phyloP scores from a whole-genome alignment of 2,888 invertebrate species.

The Norana najaformis region DNA sequence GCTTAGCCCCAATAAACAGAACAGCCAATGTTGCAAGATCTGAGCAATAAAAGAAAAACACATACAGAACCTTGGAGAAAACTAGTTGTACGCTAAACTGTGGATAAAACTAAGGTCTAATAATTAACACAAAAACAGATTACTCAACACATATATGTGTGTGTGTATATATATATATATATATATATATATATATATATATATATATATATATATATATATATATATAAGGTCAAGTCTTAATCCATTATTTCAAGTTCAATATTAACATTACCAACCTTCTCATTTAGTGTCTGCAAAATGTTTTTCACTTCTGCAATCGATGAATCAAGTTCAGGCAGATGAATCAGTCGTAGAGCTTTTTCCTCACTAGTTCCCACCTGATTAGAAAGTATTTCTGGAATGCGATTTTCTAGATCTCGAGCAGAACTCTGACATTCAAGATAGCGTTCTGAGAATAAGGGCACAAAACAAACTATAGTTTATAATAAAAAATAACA shows the following conservation, averaged over 20 bases:
- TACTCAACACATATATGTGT: background rate
- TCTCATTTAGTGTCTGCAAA: constrained; percentile 37
- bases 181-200: background rate
- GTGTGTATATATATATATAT: background rate
- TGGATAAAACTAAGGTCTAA: background rate
- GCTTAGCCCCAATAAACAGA: background rate
- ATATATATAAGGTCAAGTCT: background rate
- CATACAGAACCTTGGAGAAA: background rate
- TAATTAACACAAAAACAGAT: background rate
- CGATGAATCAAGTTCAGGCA: constrained; percentile 36
- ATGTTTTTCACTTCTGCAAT: constrained; percentile 50
- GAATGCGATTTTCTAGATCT: background rate
- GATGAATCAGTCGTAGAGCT: constrained; percentile 31
- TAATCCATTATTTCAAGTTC: background rate
- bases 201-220: background rate
- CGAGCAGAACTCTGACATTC: constrained; percentile 29
- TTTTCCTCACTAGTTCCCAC: constrained; percentile 26
- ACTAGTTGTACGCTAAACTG: background rate
- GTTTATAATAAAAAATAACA: background rate
- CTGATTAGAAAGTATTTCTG: background rate
- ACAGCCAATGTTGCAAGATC: background rate
- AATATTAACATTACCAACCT: constrained; percentile 22
- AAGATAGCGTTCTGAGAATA: constrained; percentile 34
- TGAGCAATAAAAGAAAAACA: background rate
- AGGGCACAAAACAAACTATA: background rate